A percentile compares a stretch with the other conserved stretches of the same genome.
Conservation (phyloP, 2,797 vertebrate genomes). For the Mallotus villosus region DNA sequence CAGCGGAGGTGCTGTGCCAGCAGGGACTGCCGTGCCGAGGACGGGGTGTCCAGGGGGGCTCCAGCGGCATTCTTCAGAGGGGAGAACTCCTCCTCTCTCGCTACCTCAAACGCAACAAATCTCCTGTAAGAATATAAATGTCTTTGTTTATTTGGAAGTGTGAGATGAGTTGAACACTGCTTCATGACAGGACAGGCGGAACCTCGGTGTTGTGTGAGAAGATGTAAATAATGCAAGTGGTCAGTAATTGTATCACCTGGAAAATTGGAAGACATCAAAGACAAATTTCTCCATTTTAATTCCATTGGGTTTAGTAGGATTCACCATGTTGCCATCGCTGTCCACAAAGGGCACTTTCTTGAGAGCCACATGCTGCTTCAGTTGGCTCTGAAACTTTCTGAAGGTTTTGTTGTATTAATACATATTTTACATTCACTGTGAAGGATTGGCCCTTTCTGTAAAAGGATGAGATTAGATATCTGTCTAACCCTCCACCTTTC, state of each 20-base stretch:
- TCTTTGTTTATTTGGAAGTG: background rate
- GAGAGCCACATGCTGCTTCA: constrained; percentile 86
- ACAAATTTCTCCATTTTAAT: constrained; percentile 99
- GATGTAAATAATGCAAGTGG: background rate
- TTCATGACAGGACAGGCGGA: background rate
- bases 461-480: too few species aligned
- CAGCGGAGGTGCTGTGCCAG: constrained; percentile 87
- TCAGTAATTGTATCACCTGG: constrained; percentile 76
- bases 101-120: constrained; percentile 91
- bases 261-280: constrained; percentile 94
- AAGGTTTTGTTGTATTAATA: background rate
- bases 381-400: constrained; percentile 79
- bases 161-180: background rate
- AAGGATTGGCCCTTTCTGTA: too few species aligned
- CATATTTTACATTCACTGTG: too few species aligned
- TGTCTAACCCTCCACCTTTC: too few species aligned
- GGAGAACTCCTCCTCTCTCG: constrained; percentile 90
- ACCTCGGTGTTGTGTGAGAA: background rate
- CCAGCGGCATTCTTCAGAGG: constrained; percentile 89
- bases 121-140: constrained; percentile 69
- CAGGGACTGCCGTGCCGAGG: constrained; percentile 78
- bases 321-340: constrained; percentile 80
- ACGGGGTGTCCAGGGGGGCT: constrained; percentile 78
- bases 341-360: constrained; percentile 93
- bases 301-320: constrained; percentile 84